Evolutionary conservation across 2,888 invertebrate species (phyloP).

Genomic region (Tetrapedia diversipes): DNA sequence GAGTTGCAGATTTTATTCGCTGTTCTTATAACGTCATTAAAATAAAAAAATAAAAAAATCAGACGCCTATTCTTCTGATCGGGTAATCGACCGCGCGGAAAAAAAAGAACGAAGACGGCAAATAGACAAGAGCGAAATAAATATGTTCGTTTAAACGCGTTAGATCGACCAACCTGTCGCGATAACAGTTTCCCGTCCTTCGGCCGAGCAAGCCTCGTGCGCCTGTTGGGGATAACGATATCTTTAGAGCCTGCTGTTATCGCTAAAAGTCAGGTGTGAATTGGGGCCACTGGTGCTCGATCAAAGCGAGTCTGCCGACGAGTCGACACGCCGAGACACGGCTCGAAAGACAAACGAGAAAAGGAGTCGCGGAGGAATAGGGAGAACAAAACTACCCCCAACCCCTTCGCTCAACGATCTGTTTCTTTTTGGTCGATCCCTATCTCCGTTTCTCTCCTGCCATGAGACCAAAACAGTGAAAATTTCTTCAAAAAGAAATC

Average conservation of each 20-base stretch:
- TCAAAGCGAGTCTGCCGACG: constrained; percentile 62
- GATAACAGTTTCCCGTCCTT: constrained; percentile 70
- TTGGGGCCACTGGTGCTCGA: constrained; percentile 67
- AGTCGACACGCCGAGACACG: constrained; percentile 4
- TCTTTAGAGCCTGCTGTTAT: constrained; percentile 74
- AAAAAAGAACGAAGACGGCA: no score
- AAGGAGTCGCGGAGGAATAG: neutral
- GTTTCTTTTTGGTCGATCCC: neutral
- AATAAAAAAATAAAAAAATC: no score
- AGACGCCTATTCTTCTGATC: no score
- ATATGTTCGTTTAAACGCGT: constrained; percentile 61
- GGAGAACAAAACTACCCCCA: no score
- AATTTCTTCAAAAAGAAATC: no score
- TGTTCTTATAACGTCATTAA: no score
- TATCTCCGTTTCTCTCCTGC: neutral
- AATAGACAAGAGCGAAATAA: no score
- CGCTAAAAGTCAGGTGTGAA: constrained; percentile 77
- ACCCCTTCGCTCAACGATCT: no score
- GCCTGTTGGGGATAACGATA: constrained; percentile 69
- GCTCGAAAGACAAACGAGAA: neutral
- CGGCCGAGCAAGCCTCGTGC: constrained; percentile 34
- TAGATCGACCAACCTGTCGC: constrained; percentile 70
- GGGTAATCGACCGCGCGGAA: no score
- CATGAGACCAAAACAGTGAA: no score
- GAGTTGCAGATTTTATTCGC: no score